Conservation (phyloP, 1,140 invertebrate genomes). For the Ganaspis sp. region DNA sequence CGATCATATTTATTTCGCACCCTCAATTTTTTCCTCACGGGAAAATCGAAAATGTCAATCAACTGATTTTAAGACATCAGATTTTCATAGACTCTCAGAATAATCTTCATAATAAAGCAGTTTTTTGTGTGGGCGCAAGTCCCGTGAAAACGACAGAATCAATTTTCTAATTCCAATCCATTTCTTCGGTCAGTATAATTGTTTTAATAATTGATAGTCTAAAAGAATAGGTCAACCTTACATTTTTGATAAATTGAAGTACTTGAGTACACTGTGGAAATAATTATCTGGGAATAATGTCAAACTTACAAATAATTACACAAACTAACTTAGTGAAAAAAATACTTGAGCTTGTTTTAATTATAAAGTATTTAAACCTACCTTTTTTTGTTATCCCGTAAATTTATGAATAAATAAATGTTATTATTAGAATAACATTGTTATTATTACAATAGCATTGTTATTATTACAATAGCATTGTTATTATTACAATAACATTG, state of each 20-base stretch:
- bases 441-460: no score
- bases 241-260: background rate
- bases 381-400: no score
- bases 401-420: no score
- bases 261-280: background rate
- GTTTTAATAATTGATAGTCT: background rate
- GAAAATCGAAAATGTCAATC: background rate
- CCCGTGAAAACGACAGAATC: background rate
- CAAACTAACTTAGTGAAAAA: no score
- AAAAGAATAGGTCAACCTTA: conserved; percentile 1
- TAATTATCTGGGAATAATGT: background rate
- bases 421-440: no score
- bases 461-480: no score
- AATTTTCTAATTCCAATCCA: background rate
- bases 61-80: background rate
- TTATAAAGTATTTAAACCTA: no score
- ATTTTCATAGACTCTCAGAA: background rate
- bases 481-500: no score
- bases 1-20: background rate
- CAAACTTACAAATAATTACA: no score
- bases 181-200: background rate
- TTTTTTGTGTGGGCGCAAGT: background rate
- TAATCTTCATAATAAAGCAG: background rate
- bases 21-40: background rate
- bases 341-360: no score